Evolutionary conservation across 2,113 vertebrate genomes (phyloP), one percentile per base, ranked within the genome.

Genomic region (Heloderma charlesbogerti): DNA sequence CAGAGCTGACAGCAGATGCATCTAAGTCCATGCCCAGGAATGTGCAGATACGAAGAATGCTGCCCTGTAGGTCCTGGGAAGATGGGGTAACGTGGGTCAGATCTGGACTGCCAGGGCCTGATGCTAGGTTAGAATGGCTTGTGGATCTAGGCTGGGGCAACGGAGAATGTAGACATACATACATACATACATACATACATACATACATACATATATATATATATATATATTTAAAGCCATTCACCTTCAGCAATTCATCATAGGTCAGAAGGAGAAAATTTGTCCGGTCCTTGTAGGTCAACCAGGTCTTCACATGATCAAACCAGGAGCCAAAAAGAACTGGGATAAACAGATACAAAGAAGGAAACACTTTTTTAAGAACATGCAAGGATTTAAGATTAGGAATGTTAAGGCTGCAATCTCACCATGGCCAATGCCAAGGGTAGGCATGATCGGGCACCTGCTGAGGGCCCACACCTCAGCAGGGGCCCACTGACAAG

Each of bases 21-120:
- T 93, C 97, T 79, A 98, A 89, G 20, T 95, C 90, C 51, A 91
- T 90, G 7, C 94, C 96, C 79, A 98, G 95, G 89, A 98, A 98
- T 1, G 63, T 34, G 2, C 96, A 97, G 4, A 98, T 94, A 12
- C 88, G 91, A 74, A 90, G 83, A 34, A 98, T 6, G 5, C 74
- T 93, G 54, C 92, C 95, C 74, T 78, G 95, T 6, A 97, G 96
- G 89, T 98, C 97, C 98, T 98, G 80, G 54, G 86, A 72, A 72
- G 92, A 69, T 40, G 37, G 12, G 18, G 89, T n/a, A 1, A 1
- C 6, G 13, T 48, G 34, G 3, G 2, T 54, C 43, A 72, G 29
- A 77, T 31, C n/a, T 71, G 31, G 40, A 71, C 37, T 51, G 72
- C 63, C 51, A 40, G 34, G n/a, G 45, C 37, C 77, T 54, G 78